Base-by-base conservation (phyloP, 2,113 vertebrate genomes). In the Apistogramma diplotaenia region DNA sequence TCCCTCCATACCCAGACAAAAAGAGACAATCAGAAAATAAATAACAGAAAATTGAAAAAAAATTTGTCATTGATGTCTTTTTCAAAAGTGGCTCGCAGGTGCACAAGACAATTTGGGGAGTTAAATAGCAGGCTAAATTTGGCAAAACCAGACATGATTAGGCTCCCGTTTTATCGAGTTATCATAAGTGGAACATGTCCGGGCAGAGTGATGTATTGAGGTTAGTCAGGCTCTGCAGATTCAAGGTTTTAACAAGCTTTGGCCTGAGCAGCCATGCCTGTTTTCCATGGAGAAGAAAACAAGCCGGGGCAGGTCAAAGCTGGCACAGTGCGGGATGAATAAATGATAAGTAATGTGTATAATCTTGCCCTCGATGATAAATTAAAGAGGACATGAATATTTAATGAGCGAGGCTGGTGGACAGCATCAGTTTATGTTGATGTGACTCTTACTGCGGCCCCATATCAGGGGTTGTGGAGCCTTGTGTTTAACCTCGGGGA, bases 371-470 rank as follows among this genome's bases (percentile, higher is more conserved):
- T 18, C 71, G 82, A 65, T 82, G 25, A 87, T 92, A 79, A 89
- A 87, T 91, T 82, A 87, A 90, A 89, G 78, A 82, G 60, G 27
- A 74, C 71, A 92, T 94, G 74, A 89, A 94, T 94, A 85, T 87
- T 94, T 91, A 78, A 93, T 93, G 81, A 83, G 65, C 7, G 11
- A 70, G 61, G 35, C 82, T 40, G 15, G 51, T 79, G 87, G 82
- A 93, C 78, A 70, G 65, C 62, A 59, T 67, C 13, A 0, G 23
- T 58, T 72, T 67, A 57, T 74, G 81, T 85, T 76, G 83, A 90
- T 89, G 67, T 37, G 33, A 70, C 46, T 87, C 87, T 89, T 91
- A 83, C 85, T 89, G 84, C 70, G 86, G 83, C 60, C 2, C 21
- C 61, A 21, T 87, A 85, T 86, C 79, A 72, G 53, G 43, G 10